Conservation (phyloP, 2,113 vertebrate species). For the Gopherus flavomarginatus region DNA sequence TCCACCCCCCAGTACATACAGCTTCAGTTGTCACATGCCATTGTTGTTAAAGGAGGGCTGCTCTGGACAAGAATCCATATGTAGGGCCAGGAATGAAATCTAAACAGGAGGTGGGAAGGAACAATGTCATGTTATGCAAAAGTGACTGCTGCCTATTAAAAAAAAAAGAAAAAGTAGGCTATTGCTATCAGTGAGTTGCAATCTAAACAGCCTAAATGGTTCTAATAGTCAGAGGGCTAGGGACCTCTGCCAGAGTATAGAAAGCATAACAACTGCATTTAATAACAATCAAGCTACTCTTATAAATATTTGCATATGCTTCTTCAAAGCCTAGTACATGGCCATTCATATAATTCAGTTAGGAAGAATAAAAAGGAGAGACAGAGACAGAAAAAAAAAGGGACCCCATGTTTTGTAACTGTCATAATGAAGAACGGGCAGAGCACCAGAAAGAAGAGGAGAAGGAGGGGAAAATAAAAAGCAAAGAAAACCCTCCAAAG, state of each 20-base stretch:
- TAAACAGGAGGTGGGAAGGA: neutral
- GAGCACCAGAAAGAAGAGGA: constrained; percentile 64
- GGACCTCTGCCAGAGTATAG: constrained; percentile 54
- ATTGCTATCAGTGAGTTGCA: constrained; percentile 58
- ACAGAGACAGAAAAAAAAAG: constrained; percentile 52
- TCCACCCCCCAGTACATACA: neutral
- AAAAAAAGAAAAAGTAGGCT: neutral
- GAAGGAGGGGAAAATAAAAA: constrained; percentile 11
- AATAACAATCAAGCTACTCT: constrained; percentile 73
- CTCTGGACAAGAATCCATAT: neutral
- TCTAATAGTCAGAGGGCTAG: constrained; percentile 51
- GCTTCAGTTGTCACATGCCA: neutral
- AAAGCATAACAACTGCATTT: constrained; percentile 69
- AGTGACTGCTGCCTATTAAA: constrained; percentile 16
- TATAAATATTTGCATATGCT: constrained; percentile 82
- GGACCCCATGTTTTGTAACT: constrained; percentile 61
- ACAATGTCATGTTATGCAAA: neutral
- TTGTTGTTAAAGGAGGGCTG: neutral
- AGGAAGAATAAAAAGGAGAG: constrained; percentile 60
- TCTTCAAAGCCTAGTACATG: constrained; percentile 72
- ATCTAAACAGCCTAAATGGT: constrained; percentile 59
- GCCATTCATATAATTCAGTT: constrained; percentile 73
- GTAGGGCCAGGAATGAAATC: constrained; percentile 29
- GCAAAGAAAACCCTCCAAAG: constrained; percentile 71
- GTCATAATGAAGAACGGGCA: constrained; percentile 76